Evolutionary conservation across 2,797 vertebrate genomes (phyloP).

Genomic region (Heliangelus exortis): DNA sequence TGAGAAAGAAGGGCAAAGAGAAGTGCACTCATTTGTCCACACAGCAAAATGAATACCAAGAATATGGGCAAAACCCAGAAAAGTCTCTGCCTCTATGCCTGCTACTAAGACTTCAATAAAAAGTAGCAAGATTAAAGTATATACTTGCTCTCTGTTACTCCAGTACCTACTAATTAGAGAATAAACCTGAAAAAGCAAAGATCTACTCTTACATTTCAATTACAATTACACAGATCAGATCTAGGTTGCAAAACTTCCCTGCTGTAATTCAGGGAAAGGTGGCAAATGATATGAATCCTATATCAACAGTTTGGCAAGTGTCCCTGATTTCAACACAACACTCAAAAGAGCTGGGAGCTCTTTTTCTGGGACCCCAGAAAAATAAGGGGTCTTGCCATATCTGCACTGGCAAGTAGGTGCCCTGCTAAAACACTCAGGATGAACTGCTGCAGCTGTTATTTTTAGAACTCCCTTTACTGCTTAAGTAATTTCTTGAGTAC

Average conservation of each 20-base stretch:
- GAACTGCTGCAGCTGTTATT: background rate
- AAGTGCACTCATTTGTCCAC: background rate
- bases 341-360: background rate
- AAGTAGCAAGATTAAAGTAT: background rate
- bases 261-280: slow-evolving; percentile 24
- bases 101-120: background rate
- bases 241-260: slow-evolving; percentile 5
- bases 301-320: background rate
- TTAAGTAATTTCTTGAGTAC: background rate
- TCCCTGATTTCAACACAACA: background rate
- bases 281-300: background rate
- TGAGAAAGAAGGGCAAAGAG: slow-evolving; percentile 68
- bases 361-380: no score
- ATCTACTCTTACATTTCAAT: background rate
- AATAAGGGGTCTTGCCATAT: background rate
- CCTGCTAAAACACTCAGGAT: background rate
- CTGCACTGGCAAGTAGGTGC: background rate
- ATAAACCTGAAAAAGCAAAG: background rate
- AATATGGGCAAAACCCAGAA: background rate
- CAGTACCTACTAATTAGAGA: background rate
- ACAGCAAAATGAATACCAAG: background rate
- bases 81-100: background rate
- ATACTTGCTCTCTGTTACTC: background rate
- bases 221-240: background rate
- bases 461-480: background rate